Conservation (phyloP, 2,888 invertebrate species). For the Drosophila mettleri region DNA sequence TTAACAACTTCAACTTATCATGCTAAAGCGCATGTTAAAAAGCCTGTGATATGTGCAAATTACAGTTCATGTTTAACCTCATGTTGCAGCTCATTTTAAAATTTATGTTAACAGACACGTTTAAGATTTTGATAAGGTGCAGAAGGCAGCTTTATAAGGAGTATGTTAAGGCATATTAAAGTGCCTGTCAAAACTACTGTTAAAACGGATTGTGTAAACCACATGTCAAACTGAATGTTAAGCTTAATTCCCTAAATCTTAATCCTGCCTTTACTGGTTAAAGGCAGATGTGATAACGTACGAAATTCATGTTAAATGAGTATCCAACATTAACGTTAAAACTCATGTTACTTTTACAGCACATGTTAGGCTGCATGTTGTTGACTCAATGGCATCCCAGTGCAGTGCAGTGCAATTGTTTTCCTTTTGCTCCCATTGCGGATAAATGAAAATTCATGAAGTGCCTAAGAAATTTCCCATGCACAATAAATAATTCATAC, state of each 20-base stretch:
- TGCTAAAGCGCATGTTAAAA: not conserved
- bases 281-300: too few species aligned
- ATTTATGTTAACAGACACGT: too few species aligned
- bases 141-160: too few species aligned
- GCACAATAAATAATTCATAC: not conserved
- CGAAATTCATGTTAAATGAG: not conserved
- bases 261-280: too few species aligned
- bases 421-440: not conserved
- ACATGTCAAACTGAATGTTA: too few species aligned
- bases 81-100: not conserved
- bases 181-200: too few species aligned
- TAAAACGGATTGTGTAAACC: too few species aligned
- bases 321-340: not conserved
- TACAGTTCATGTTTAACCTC: not conserved
- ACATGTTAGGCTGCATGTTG: not conserved
- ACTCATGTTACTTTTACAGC: not conserved
- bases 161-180: too few species aligned
- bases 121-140: too few species aligned
- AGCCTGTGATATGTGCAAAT: not conserved
- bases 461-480: not conserved
- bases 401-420: not conserved
- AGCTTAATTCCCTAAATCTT: too few species aligned
- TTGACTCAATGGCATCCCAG: too few species aligned
- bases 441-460: not conserved
- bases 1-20: not conserved